Evolutionary conservation across 92 coral and sea anemone genomes (phyloP).

Genomic region (Parazoanthus swiftii): DNA sequence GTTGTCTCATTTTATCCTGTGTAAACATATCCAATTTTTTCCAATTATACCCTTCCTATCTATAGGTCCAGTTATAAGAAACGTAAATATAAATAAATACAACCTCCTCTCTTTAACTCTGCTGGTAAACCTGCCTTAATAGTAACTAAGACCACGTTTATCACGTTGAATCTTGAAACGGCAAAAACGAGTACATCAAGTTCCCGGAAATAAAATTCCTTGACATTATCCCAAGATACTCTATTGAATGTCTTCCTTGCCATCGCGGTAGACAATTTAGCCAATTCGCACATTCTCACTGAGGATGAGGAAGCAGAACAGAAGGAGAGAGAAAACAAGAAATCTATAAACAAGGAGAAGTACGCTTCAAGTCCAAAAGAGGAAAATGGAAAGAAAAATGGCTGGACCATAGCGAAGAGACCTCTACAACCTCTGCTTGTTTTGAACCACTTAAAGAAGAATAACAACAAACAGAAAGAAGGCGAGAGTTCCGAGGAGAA

Average conservation of each 20-base stretch:
- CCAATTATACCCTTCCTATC: background rate
- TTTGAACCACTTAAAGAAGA: constrained; percentile 45
- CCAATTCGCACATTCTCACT: constrained; percentile 95
- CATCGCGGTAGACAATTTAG: constrained; percentile 98
- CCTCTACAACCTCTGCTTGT: constrained; percentile 60
- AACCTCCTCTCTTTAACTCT: too few relatives aligned
- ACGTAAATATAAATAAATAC: too few relatives aligned
- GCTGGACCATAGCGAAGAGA: constrained; percentile 60
- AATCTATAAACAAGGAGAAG: constrained; percentile 53
- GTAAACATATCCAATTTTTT: too few relatives aligned
- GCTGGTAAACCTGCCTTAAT: too few relatives aligned
- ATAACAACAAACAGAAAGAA: constrained; percentile 35
- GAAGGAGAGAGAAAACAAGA: constrained; percentile 63
- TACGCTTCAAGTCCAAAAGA: constrained; percentile 34
- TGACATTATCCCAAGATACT: constrained; percentile 73
- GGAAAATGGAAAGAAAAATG: constrained; percentile 39
- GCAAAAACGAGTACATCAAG: too few relatives aligned
- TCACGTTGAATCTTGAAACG: background rate
- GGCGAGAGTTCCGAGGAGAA: constrained; percentile 9
- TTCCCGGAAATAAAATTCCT: constrained; percentile 10
- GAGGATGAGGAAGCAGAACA: constrained; percentile 91
- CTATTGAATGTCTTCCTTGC: constrained; percentile 95
- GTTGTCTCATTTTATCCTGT: background rate
- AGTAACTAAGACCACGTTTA: background rate
- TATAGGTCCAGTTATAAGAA: background rate